Evolutionary conservation across 2,797 vertebrate genomes (phyloP).

Genomic region (Myiotriccus ornatus): DNA sequence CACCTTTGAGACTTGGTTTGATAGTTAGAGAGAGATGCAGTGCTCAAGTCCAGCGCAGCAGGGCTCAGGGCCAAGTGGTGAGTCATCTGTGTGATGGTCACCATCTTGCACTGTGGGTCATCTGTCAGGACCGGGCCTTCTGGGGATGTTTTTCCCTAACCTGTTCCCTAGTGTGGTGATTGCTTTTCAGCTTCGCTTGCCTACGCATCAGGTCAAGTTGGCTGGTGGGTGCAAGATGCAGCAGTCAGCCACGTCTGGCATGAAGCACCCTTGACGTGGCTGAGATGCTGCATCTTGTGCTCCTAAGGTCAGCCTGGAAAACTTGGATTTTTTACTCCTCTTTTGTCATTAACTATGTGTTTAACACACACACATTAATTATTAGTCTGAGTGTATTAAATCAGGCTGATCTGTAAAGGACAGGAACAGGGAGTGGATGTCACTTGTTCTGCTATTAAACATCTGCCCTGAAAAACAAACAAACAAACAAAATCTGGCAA

Average conservation of each 20-base stretch:
- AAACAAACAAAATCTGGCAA: not conserved
- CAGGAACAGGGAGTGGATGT: not conserved
- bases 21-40: not conserved
- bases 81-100: not conserved
- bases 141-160: not conserved
- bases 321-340: not conserved
- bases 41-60: not conserved
- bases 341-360: not conserved
- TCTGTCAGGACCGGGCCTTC: not conserved
- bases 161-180: not conserved
- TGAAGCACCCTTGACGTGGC: not conserved
- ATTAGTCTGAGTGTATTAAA: not conserved
- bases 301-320: not conserved
- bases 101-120: not conserved
- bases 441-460: not conserved
- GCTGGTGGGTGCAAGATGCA: not conserved
- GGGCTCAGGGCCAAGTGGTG: not conserved
- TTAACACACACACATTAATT: not conserved
- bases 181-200: not conserved
- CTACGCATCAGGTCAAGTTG: accelerated
- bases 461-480: not conserved
- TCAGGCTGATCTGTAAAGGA: not conserved
- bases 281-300: not conserved
- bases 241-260: not conserved
- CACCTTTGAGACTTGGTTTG: not conserved